Percentiles rank a stretch among this genome's conserved stretches.
These are phyloP conservation scores for Meloe dianella DNA, from an alignment of 2,888 invertebrate species.

Conservation along the genomic window DNA sequence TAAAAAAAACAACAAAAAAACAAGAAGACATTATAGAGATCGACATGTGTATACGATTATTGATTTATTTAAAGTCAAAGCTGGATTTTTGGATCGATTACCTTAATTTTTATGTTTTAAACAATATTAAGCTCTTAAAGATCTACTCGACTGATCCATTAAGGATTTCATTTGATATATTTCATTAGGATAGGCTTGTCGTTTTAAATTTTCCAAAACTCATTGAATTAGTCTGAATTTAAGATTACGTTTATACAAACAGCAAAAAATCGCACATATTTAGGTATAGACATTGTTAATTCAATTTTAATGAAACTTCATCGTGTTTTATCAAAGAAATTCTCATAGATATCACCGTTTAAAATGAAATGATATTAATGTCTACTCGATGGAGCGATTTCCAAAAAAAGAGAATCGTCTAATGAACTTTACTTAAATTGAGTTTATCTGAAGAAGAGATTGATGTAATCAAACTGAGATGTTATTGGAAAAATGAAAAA, in stretches of 20 bases:
- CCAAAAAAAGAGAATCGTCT: not conserved
- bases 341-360: not conserved
- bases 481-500: too few species aligned
- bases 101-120: not conserved
- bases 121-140: too few species aligned
- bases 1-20: conserved; percentile 34
- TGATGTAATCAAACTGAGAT: not conserved
- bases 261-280: too few species aligned
- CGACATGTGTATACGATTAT: too few species aligned
- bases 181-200: too few species aligned
- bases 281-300: not conserved
- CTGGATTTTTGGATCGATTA: conserved; percentile 11
- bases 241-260: too few species aligned
- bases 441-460: not conserved
- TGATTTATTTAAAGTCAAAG: too few species aligned
- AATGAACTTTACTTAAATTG: not conserved
- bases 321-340: not conserved
- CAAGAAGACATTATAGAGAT: too few species aligned
- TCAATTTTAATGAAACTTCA: not conserved
- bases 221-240: too few species aligned
- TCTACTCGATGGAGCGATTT: not conserved
- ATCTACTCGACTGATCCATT: too few species aligned
- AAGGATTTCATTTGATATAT: too few species aligned
- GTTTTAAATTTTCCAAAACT: too few species aligned
- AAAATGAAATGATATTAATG: not conserved